Base-by-base conservation (phyloP, 2,113 vertebrate genomes). In the Lasiurus borealis region DNA sequence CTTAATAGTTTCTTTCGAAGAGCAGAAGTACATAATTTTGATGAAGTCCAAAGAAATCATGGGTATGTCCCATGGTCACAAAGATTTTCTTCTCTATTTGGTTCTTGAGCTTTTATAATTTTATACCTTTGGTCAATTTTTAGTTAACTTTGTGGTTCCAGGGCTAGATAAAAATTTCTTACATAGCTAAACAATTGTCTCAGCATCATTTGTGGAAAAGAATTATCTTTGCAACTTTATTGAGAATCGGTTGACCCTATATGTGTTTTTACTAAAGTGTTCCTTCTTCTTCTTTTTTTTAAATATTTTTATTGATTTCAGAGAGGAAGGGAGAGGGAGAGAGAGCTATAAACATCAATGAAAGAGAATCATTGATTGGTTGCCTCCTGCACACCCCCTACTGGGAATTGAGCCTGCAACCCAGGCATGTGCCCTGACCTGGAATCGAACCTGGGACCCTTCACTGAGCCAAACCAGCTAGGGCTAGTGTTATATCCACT, bases 1-100 rank as follows among this genome's bases (percentile, higher is more conserved):
- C 27, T 48, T 88, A 81, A 69, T 12, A 52, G 62, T 88, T 93
- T 95, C 31, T 66, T 89, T 95, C 23, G 19, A 94, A 88, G 75
- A 80, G 1, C 34, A 92, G 29, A 75, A 88, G 27, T 6, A 57
- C 6, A 36, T 91, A 62, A 86, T 90, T 95, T 83, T 91, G 75
- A 85, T 44, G 64, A 93, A 85, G 72, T 71, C 13, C 59, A 50
- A 62, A 57, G 78, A 93, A 88, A 54, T 68, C 13, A 73, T 91
- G 57, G 31, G 34, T 54, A 25, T 85, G 40, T 76, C 11, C 16
- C 1, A 4, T n/a, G 27, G 46, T 83, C 50, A 64, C 36, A 48
- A 88, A 93, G 18, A 81, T 82, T 66, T 91, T 80, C 40, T 88
- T 93, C 31, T 57, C 5, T 72, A 4, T 82, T 93, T 82, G 86